phyloP scores from a whole-genome alignment of 2,888 invertebrate genomes.

The Tridacna gigas region DNA sequence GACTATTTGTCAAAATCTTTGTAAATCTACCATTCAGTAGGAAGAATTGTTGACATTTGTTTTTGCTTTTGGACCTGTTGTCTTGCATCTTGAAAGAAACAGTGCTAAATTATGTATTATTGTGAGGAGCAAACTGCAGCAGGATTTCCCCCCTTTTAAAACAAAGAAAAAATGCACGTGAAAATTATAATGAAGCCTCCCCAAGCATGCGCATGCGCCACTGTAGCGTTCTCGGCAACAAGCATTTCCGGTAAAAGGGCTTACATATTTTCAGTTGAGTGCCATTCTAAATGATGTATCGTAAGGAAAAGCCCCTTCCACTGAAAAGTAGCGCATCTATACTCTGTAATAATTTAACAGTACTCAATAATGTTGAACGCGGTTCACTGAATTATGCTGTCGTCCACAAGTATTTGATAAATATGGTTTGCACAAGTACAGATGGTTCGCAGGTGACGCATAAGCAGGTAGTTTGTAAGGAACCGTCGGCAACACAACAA shows the following conservation, averaged over 20 bases:
- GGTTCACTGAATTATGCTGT: slow-evolving; percentile 80
- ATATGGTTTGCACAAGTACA: slow-evolving; percentile 77
- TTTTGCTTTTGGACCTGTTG: too few relatives aligned
- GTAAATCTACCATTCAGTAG: too few relatives aligned
- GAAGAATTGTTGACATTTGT: too few relatives aligned
- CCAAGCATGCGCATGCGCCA: slow-evolving; percentile 28
- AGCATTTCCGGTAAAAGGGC: slow-evolving; percentile 39
- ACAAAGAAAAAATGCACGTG: too few relatives aligned
- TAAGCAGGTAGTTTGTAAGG: slow-evolving; percentile 82
- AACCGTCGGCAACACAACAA: slow-evolving; percentile 80
- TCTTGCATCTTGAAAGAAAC: too few relatives aligned
- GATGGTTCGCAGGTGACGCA: slow-evolving; percentile 80
- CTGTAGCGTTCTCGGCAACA: slow-evolving; percentile 77
- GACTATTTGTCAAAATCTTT: too few relatives aligned
- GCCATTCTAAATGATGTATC: slow-evolving; percentile 70
- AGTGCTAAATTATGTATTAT: too few relatives aligned
- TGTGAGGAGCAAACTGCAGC: too few relatives aligned
- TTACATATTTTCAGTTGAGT: background rate
- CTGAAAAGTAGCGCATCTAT: slow-evolving; percentile 82
- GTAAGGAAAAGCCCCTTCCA: slow-evolving; percentile 77
- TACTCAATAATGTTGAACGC: slow-evolving; percentile 76
- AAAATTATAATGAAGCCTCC: background rate
- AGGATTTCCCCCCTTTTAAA: too few relatives aligned
- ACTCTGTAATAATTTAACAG: slow-evolving; percentile 80
- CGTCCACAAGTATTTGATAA: slow-evolving; percentile 82